Conservation (phyloP, 2,113 vertebrate genomes). For the Mormyrus iriodes region DNA sequence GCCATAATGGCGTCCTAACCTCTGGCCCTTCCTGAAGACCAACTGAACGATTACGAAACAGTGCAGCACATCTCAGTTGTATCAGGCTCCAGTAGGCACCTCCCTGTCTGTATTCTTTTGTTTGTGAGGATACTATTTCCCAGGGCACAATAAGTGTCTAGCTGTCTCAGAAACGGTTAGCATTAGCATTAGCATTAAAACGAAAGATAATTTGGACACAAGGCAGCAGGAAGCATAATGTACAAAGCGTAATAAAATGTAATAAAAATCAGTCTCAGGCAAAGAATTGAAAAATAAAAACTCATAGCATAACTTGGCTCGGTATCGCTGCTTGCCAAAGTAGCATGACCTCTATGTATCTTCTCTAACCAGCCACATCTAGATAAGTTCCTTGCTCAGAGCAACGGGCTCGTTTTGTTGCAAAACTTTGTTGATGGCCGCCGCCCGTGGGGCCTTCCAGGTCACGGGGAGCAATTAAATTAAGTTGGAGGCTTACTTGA, state of each 20-base stretch:
- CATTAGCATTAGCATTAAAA: not conserved
- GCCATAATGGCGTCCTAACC: not conserved
- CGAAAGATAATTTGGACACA: not conserved
- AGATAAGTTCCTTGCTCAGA: not conserved
- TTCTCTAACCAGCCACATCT: not conserved
- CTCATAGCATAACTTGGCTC: not conserved
- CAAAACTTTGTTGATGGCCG: constrained; percentile 63
- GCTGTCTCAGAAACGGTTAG: not conserved
- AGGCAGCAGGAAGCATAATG: not conserved
- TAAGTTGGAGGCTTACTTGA: constrained; percentile 53
- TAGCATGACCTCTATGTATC: not conserved
- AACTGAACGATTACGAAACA: not conserved
- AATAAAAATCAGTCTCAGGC: not conserved
- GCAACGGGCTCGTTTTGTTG: constrained; percentile 7
- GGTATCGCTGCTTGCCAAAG: not conserved
- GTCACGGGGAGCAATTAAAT: constrained; percentile 71
- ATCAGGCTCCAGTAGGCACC: not conserved
- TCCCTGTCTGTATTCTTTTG: not conserved
- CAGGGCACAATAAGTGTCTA: not conserved
- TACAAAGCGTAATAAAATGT: not conserved
- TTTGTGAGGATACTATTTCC: not conserved
- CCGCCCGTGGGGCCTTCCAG: constrained; percentile 70
- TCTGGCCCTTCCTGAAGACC: not conserved
- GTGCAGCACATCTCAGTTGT: too few species aligned
- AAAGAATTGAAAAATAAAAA: not conserved